These are phyloP conservation scores for Neodiprion lecontei DNA, from an alignment of 1,140 invertebrate genomes.

Conservation along the genomic window DNA sequence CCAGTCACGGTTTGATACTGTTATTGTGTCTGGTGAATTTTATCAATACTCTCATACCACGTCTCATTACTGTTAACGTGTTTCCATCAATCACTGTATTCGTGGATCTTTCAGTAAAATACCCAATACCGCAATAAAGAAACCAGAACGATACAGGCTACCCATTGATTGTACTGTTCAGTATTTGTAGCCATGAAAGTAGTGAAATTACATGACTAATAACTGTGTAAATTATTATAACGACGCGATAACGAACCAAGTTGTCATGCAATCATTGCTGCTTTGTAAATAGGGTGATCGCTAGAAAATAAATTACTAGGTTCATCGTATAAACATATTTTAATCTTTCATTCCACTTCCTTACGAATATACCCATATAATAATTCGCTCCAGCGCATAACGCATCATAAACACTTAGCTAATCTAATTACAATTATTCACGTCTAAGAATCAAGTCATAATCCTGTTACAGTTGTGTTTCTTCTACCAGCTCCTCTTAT, in stretches of 20 bases:
- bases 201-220: neutral
- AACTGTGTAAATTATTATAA: conserved; percentile 3
- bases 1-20: neutral
- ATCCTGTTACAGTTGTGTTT: no score
- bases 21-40: neutral
- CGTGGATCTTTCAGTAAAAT: neutral
- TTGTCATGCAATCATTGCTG: conserved; percentile 26
- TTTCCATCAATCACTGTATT: no score
- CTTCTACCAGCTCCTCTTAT: no score
- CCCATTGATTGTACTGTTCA: conserved; percentile 3
- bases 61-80: neutral
- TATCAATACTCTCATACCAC: neutral
- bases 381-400: no score
- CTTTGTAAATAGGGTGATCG: conserved; percentile 51
- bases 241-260: neutral
- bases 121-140: neutral
- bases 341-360: no score
- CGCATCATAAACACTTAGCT: no score
- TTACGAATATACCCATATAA: no score
- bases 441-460: no score
- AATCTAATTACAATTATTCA: no score
- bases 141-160: neutral
- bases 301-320: conserved; percentile 29
- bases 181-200: neutral
- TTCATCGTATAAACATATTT: neutral